Evolutionary conservation across 1,140 invertebrate genomes (phyloP).

Genomic region (Trichogramma pretiosum): DNA sequence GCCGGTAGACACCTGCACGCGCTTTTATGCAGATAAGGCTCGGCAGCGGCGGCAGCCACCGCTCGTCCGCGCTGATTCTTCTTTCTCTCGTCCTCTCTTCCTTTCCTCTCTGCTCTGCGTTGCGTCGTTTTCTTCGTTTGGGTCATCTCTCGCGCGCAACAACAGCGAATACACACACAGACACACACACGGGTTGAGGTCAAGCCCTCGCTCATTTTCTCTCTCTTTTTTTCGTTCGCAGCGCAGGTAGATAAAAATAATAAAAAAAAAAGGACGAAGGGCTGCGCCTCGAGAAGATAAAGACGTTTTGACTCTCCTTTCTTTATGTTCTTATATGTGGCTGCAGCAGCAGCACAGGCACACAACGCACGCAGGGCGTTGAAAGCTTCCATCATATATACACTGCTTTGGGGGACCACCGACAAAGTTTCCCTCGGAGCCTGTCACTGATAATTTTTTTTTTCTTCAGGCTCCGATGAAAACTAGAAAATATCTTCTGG

Average conservation of each 20-base stretch:
- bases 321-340: background rate
- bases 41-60: background rate
- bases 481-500: too few relatives aligned
- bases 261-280: too few relatives aligned
- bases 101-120: slow-evolving; percentile 3
- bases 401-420: slow-evolving; percentile 26
- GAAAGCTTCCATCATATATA: too few relatives aligned
- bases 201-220: slow-evolving; percentile 18
- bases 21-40: slow-evolving; percentile 29
- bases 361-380: too few relatives aligned
- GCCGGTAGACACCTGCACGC: slow-evolving; percentile 26
- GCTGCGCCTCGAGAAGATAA: slow-evolving; percentile 22
- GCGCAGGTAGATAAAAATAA: slow-evolving; percentile 23
- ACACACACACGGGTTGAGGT: slow-evolving; percentile 30
- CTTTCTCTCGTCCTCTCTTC: background rate
- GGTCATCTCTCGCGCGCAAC: slow-evolving; percentile 24
- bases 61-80: slow-evolving; percentile 22
- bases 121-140: background rate
- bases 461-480: too few relatives aligned
- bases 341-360: slow-evolving; percentile 25
- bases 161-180: too few relatives aligned
- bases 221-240: slow-evolving; percentile 15
- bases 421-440: slow-evolving; percentile 24
- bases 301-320: slow-evolving; percentile 19
- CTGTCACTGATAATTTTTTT: too few relatives aligned